These are phyloP conservation scores for Zonitis immaculata DNA, from an alignment of 2,888 invertebrate genomes.

Conservation along the genomic window DNA sequence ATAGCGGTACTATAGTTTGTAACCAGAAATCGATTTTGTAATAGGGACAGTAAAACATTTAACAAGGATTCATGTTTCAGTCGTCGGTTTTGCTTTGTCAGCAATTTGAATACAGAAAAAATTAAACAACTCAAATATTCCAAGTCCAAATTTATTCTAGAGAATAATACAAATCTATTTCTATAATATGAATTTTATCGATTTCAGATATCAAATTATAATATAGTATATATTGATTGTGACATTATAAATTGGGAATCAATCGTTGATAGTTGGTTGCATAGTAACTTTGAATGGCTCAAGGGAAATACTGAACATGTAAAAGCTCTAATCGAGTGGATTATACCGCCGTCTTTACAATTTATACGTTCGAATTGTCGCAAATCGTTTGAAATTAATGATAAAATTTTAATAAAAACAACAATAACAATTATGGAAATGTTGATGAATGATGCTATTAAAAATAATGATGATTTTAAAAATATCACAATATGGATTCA, in stretches of 20 bases:
- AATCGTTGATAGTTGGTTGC: slow-evolving; percentile 52
- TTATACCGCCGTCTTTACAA: slow-evolving; percentile 53
- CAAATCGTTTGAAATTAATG: slow-evolving; percentile 40
- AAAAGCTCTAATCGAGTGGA: slow-evolving; percentile 52
- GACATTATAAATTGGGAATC: slow-evolving; percentile 54
- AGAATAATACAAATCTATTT: neutral
- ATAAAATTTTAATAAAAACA: slow-evolving; percentile 43
- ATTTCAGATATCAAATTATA: slow-evolving; percentile 55
- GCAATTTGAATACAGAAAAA: neutral
- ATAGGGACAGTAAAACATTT: neutral
- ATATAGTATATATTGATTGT: slow-evolving; percentile 59
- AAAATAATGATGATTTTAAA: slow-evolving; percentile 44
- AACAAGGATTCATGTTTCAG: slow-evolving; percentile 1
- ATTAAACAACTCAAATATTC: neutral
- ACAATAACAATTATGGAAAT: slow-evolving; percentile 42
- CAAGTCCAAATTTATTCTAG: neutral
- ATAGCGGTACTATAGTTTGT: neutral
- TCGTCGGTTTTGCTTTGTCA: neutral
- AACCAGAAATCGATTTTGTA: neutral
- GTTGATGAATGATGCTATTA: slow-evolving; percentile 39
- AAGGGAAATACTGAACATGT: slow-evolving; percentile 32
- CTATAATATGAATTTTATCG: slow-evolving; percentile 4
- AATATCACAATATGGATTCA: slow-evolving; percentile 52
- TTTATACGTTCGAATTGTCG: slow-evolving; percentile 51
- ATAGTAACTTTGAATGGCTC: slow-evolving; percentile 30